Conservation (phyloP, 1,140 invertebrate species). For the Whitmania pigra region DNA sequence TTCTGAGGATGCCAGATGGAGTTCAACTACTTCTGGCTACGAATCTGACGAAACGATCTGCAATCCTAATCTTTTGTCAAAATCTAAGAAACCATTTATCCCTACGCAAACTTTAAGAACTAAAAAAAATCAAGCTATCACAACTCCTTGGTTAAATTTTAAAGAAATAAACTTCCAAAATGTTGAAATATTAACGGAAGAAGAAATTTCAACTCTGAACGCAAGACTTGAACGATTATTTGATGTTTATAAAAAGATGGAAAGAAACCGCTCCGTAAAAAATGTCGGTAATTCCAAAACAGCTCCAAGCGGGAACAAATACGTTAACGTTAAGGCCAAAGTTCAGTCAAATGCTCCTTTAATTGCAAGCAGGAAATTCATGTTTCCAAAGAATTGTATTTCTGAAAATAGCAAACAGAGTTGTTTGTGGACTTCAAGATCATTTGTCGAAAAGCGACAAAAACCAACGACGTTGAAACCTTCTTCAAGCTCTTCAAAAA, state of each 20-base stretch:
- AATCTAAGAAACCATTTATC: not conserved
- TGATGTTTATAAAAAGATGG: constrained; percentile 9
- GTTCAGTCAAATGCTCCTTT: not conserved
- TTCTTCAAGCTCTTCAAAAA: no score
- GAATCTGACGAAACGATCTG: no score
- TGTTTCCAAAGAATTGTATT: not conserved
- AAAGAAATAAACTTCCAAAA: not conserved
- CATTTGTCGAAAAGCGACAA: no score
- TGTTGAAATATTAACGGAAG: not conserved
- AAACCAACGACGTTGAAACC: no score
- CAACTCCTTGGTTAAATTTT: not conserved
- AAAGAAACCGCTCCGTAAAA: not conserved
- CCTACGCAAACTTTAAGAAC: not conserved
- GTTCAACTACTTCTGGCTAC: no score
- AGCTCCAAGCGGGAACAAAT: not conserved
- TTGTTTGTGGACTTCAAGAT: no score
- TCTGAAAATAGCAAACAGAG: not conserved
- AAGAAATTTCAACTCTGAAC: constrained; percentile 1
- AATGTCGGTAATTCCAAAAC: not conserved
- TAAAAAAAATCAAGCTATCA: constrained; percentile 3
- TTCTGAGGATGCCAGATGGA: no score
- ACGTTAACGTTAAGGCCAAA: not conserved
- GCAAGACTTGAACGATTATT: constrained; percentile 1
- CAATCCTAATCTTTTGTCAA: not conserved
- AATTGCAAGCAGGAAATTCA: not conserved